Conservation (phyloP, 2,797 vertebrate genomes). For the Mus minutoides region DNA sequence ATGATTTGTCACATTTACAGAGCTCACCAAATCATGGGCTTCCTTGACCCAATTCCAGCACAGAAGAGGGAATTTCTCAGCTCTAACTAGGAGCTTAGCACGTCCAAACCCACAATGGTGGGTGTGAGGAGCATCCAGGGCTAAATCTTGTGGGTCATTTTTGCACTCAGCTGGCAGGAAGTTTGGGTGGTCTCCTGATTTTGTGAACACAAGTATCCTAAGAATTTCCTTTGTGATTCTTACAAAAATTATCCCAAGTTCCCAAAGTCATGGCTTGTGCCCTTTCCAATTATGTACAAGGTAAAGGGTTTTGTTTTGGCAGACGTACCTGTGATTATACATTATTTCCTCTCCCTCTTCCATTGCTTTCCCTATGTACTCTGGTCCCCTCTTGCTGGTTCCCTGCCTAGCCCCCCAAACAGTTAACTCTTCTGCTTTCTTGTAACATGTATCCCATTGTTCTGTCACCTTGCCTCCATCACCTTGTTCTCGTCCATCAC, state of each 20-base stretch:
- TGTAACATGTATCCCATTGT: neutral
- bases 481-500: neutral
- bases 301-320: neutral
- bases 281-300: neutral
- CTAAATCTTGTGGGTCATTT: neutral
- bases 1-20: neutral
- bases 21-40: neutral
- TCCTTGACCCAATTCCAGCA: neutral
- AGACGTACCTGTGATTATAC: neutral
- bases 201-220: neutral
- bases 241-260: neutral
- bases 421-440: neutral
- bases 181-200: neutral
- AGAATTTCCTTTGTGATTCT: conserved; percentile 11
- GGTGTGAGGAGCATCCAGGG: neutral
- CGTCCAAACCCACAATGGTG: neutral
- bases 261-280: neutral
- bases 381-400: too few species aligned
- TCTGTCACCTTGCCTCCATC: too few species aligned
- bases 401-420: neutral
- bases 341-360: neutral
- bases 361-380: neutral
- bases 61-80: neutral
- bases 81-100: neutral
- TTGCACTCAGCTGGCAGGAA: neutral